These are phyloP conservation scores for Papilio machaon DNA, from an alignment of 1,140 invertebrate genomes.

Conservation along the genomic window DNA sequence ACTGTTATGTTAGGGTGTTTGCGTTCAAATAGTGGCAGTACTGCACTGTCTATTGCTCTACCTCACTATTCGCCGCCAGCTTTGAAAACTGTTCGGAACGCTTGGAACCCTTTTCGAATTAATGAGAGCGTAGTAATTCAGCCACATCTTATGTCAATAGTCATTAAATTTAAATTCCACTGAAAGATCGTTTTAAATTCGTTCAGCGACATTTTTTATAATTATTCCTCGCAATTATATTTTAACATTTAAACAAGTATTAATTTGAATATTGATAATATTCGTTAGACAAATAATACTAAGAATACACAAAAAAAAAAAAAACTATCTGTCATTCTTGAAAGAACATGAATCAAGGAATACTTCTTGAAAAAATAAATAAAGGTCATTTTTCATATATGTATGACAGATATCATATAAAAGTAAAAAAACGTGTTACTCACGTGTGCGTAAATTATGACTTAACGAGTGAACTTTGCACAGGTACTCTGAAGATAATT, in stretches of 20 bases:
- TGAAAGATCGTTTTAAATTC: not conserved
- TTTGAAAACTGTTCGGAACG: not conserved
- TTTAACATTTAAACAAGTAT: not conserved
- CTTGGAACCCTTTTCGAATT: not conserved
- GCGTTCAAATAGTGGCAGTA: too few relatives aligned
- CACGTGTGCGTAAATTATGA: not conserved
- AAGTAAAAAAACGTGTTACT: conserved; percentile 2
- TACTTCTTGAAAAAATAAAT: too few relatives aligned
- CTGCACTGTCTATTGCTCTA: too few relatives aligned
- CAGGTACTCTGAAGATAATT: not conserved
- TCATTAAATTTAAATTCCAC: not conserved
- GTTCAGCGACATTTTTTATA: not conserved
- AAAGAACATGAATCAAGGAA: too few relatives aligned
- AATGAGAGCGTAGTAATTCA: not conserved
- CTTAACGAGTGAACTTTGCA: not conserved
- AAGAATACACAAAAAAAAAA: too few relatives aligned
- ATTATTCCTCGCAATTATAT: not conserved
- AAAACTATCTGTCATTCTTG: too few relatives aligned
- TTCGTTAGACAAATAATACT: too few relatives aligned
- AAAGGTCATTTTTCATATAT: too few relatives aligned
- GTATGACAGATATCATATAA: too few relatives aligned
- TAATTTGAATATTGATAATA: too few relatives aligned
- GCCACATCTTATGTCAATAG: conserved; percentile 3
- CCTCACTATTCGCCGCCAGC: too few relatives aligned
- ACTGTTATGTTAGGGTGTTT: too few relatives aligned